phyloP scores from a whole-genome alignment of 1,140 invertebrate species.

The Hyphantria cunea region DNA sequence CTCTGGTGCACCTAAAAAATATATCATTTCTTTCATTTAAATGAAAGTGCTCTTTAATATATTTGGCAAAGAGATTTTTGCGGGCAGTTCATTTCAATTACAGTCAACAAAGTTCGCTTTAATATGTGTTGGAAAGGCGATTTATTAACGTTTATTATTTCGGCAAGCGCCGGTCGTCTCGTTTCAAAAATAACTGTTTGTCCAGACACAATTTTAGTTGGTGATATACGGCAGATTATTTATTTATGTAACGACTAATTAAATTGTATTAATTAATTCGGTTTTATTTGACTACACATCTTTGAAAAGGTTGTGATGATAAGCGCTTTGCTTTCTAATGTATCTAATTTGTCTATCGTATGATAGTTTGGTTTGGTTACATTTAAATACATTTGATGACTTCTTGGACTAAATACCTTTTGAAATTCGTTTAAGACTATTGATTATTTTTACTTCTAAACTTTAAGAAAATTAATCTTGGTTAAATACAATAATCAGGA shows the following conservation, averaged over 20 bases:
- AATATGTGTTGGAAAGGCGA: conserved; percentile 34
- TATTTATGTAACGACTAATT: conserved; percentile 7
- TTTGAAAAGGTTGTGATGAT: background rate
- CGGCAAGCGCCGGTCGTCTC: conserved; percentile 31
- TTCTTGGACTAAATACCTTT: no score
- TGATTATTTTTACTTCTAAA: no score
- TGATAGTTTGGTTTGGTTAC: no score
- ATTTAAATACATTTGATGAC: no score
- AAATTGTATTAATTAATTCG: background rate
- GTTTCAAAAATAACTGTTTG: conserved; percentile 28
- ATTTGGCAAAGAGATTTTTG: conserved; percentile 28
- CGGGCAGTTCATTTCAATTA: conserved; percentile 51
- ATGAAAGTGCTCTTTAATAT: conserved; percentile 1
- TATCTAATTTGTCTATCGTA: no score
- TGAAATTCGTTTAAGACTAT: no score
- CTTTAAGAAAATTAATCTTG: no score
- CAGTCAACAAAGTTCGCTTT: conserved; percentile 33
- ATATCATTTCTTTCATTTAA: conserved; percentile 13
- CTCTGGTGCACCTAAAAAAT: conserved; percentile 12
- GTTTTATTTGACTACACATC: background rate
- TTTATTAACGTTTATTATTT: conserved; percentile 40
- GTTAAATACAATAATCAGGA: no score
- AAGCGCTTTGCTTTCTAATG: background rate
- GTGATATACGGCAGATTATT: conserved; percentile 9
- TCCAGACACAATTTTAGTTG: conserved; percentile 1